phyloP scores from a whole-genome alignment of 2,888 invertebrate genomes.

The Steromphala cineraria region DNA sequence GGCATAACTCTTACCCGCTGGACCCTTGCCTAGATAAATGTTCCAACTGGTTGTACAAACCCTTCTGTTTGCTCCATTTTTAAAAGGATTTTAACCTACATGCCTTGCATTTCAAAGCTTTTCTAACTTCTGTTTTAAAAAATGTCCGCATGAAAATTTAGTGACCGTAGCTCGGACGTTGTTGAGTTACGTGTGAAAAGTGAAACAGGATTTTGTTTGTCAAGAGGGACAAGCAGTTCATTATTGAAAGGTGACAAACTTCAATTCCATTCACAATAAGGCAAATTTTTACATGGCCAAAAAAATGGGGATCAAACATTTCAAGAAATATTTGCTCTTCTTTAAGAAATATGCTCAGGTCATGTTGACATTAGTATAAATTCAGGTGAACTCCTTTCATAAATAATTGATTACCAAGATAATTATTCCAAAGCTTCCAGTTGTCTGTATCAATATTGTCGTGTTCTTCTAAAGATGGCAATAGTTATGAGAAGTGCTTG shows the following conservation, averaged over 20 bases:
- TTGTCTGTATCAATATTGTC: too few species aligned
- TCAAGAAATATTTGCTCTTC: neutral
- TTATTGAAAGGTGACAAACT: neutral
- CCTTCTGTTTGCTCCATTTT: slow-evolving; percentile 4
- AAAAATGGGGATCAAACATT: slow-evolving; percentile 4
- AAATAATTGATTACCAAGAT: too few species aligned
- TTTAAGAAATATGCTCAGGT: neutral
- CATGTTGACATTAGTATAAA: neutral
- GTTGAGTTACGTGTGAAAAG: slow-evolving; percentile 1
- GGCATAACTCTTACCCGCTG: slow-evolving; percentile 9
- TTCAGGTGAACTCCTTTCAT: too few species aligned
- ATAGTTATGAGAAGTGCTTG: too few species aligned
- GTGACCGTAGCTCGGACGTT: neutral
- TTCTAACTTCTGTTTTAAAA: neutral
- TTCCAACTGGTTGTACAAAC: neutral
- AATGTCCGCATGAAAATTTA: neutral
- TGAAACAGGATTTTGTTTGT: neutral
- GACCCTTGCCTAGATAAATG: slow-evolving; percentile 17
- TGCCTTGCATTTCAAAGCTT: slow-evolving; percentile 15
- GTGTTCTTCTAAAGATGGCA: too few species aligned
- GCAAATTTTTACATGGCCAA: neutral
- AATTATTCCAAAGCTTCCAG: too few species aligned
- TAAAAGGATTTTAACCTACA: slow-evolving; percentile 13
- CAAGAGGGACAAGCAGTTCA: neutral
- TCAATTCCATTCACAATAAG: neutral